Conservation (phyloP, 2,113 vertebrate genomes). For the Corvus moneduloides region DNA sequence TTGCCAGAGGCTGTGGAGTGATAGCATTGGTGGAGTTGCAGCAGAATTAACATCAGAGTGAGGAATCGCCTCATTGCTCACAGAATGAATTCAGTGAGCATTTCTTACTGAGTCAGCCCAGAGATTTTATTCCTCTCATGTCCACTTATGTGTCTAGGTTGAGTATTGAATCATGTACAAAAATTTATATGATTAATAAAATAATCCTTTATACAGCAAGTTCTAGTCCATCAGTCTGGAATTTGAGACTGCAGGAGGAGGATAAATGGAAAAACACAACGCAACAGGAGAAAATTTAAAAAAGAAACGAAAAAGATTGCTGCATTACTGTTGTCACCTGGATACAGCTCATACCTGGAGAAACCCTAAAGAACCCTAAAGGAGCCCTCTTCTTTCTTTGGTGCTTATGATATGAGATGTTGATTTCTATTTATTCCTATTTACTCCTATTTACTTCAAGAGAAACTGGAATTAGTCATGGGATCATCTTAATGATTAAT, state of each 20-base stretch:
- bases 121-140: background rate
- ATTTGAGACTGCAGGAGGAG: background rate
- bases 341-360: background rate
- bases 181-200: background rate
- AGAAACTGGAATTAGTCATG: background rate
- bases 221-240: background rate
- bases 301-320: background rate
- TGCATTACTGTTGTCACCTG: background rate
- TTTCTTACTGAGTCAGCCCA: background rate
- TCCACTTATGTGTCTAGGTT: background rate
- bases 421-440: background rate
- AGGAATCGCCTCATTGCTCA: background rate
- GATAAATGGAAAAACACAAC: background rate
- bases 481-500: background rate
- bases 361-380: background rate
- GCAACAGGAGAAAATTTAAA: background rate
- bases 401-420: background rate
- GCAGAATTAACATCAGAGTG: background rate
- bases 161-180: background rate
- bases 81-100: background rate
- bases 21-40: background rate
- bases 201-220: background rate
- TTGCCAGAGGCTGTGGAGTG: background rate
- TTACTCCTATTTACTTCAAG: background rate
- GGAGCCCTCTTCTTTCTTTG: background rate